Conservation (phyloP, 2,113 vertebrate genomes). For the Neopipo cinnamomea region DNA sequence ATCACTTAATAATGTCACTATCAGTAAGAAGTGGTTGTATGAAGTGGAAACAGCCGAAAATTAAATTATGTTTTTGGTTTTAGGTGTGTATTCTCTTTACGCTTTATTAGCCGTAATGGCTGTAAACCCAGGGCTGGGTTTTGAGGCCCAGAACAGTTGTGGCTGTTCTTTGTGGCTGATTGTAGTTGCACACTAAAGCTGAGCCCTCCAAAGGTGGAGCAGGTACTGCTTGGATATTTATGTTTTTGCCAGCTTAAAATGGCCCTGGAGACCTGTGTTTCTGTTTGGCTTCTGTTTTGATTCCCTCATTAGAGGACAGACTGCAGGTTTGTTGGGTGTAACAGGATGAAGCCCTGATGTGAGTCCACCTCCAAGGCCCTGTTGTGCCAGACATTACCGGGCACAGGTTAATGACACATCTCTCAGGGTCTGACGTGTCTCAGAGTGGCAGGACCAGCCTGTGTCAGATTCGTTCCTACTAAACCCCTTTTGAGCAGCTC, state of each 20-base stretch:
- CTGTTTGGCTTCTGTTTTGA: neutral
- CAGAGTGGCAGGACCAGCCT: neutral
- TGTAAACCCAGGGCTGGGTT: neutral
- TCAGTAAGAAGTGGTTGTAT: neutral
- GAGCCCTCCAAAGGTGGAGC: neutral
- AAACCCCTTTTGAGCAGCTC: neutral
- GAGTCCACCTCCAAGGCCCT: rapidly evolving
- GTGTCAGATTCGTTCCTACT: neutral
- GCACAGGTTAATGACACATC: rapidly evolving
- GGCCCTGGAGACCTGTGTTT: neutral
- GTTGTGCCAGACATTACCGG: rapidly evolving
- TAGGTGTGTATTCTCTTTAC: neutral
- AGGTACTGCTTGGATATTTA: neutral
- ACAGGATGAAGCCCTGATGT: neutral
- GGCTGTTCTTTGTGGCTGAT: neutral
- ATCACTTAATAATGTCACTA: neutral
- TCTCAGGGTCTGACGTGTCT: too few relatives aligned
- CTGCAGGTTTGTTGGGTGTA: neutral
- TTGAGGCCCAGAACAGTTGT: neutral
- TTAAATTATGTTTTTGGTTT: neutral
- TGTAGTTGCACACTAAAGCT: rapidly evolving
- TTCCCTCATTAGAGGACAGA: rapidly evolving
- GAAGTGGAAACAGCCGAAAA: neutral
- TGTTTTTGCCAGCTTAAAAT: neutral
- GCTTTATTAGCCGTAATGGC: rapidly evolving